These are phyloP conservation scores for Bombus waltoni DNA, from an alignment of 1,140 invertebrate genomes.

Conservation along the genomic window DNA sequence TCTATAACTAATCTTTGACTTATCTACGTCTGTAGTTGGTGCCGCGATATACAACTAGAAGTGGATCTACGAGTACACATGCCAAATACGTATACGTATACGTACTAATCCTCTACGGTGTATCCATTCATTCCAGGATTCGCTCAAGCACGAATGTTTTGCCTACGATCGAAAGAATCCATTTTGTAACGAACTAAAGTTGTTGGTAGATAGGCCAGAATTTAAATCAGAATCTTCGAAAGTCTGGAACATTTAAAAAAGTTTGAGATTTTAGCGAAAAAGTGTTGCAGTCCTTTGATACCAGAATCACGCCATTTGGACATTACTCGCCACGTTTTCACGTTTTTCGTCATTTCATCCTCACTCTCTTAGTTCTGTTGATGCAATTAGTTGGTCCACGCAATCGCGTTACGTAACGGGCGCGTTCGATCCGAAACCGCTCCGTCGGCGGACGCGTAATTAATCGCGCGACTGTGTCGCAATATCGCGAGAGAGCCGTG, in stretches of 20 bases:
- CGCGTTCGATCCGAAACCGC: slow-evolving; percentile 53
- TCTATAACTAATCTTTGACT: neutral
- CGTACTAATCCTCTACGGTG: neutral
- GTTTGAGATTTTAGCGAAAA: neutral
- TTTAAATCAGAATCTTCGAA: no score
- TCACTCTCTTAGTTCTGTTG: slow-evolving; percentile 21
- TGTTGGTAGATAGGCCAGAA: no score
- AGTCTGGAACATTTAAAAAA: no score
- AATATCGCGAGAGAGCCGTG: slow-evolving; percentile 66
- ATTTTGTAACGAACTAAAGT: no score
- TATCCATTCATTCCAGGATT: neutral
- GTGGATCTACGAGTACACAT: neutral
- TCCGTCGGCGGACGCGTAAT: slow-evolving; percentile 56
- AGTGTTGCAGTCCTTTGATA: neutral
- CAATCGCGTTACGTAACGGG: slow-evolving; percentile 47
- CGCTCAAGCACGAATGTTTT: no score
- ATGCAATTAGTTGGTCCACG: slow-evolving; percentile 43
- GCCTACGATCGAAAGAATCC: no score
- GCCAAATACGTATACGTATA: neutral
- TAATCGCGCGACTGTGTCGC: slow-evolving; percentile 65
- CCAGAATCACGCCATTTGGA: no score
- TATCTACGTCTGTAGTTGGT: neutral
- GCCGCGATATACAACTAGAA: neutral
- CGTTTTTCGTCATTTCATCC: neutral
- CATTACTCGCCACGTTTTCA: neutral